Base-by-base conservation (phyloP, 2,797 vertebrate species). In the Crocidura indochinensis region DNA sequence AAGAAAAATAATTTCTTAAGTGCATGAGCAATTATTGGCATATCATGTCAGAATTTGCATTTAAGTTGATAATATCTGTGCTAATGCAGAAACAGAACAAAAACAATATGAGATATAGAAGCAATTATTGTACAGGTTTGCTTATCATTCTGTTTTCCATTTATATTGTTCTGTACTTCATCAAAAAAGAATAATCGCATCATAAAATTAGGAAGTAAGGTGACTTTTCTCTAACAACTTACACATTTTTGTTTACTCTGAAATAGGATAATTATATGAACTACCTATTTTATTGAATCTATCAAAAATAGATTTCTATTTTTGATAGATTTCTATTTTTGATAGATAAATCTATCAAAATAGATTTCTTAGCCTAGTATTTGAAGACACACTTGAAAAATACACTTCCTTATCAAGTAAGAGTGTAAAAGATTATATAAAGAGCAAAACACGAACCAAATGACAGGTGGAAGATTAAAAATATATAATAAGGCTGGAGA, bases 191-290 rank as follows among this genome's bases (percentile, higher is more conserved):
- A 95, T 10, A 64, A 24, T 26, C 60, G 72, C n/a, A 64, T 14
- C 64, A 24, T 2, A 68, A 85, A 85, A 90, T 92, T 77, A 91
- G 69, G 17, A 78, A 22, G n/a, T 65, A 2, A 88, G 47, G 12
- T 67, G 8, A 38, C 4, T 74, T 64, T 72, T 47, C 62, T 84
- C 49, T 83, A 46, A 65, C 91, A 90, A 83, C 46, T 47, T 85
- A 24, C 27, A 92, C 74, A 74, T 29, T 71, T 46, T 44, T 27
- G 62, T 80, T 89, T 86, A 73, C 26, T 62, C 65, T 71, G 44
- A 17, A 79, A 62, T 3, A 56, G 77, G 49, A 91, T 73, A 94
- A 93, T 91, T 85, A 94, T 38, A 60, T 91, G 49, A 24, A 85
- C 8, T 92, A 46, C 89, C 12, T 44, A 51, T 71, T 62, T 84